These are phyloP conservation scores for Ommatoiulus sabulosus DNA, from an alignment of 2,888 invertebrate species.

Conservation along the genomic window DNA sequence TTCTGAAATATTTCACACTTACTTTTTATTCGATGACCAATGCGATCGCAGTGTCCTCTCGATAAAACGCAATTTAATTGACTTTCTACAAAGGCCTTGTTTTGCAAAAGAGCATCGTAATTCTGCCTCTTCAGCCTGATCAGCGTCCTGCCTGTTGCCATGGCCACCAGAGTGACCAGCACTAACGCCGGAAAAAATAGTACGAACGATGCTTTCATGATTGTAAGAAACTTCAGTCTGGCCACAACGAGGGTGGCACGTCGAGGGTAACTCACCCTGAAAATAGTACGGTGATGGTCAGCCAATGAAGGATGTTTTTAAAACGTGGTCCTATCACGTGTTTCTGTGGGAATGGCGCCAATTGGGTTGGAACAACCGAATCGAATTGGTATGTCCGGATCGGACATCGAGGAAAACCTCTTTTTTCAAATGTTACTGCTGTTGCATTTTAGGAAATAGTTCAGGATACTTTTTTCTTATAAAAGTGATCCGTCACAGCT, in stretches of 20 bases:
- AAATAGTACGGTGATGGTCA: constrained; percentile 24
- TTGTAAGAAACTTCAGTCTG: neutral
- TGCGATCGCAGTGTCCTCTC: constrained; percentile 57
- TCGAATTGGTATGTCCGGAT: neutral
- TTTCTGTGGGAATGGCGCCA: constrained; percentile 33
- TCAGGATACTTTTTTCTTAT: neutral
- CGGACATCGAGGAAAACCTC: neutral
- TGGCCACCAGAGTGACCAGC: constrained; percentile 33
- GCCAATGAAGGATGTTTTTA: neutral
- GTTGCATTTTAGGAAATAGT: neutral
- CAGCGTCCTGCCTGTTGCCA: constrained; percentile 52
- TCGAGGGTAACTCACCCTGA: constrained; percentile 22
- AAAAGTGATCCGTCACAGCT: neutral
- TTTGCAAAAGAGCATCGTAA: constrained; percentile 56
- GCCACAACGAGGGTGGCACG: neutral
- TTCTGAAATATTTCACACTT: constrained; percentile 10
- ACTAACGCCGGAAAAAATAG: neutral
- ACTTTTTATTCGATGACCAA: constrained; percentile 55
- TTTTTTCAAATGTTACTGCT: neutral
- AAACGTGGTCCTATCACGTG: constrained; percentile 37
- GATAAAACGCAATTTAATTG: constrained; percentile 56
- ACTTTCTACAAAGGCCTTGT: constrained; percentile 57
- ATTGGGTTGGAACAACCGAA: constrained; percentile 17
- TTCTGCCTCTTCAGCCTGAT: constrained; percentile 55
- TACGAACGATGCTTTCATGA: constrained; percentile 1